Evolutionary conservation across 2,888 invertebrate species (phyloP), one percentile per base, ranked within the genome.

Genomic region (Adelognathus sp.): DNA sequence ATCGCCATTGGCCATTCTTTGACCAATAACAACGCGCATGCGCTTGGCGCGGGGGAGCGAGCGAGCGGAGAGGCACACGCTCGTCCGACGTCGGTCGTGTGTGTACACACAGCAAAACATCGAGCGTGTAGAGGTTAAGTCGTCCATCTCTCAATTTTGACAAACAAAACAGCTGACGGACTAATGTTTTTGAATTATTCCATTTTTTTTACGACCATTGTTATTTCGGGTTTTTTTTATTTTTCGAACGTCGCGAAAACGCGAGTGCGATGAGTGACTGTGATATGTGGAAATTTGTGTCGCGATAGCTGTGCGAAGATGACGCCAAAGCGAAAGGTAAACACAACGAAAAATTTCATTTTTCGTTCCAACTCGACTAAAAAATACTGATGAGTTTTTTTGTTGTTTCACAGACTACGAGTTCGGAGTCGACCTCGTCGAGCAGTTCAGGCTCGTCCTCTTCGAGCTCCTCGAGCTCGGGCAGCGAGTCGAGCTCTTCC

Each of bases 241-340:
- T 46, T 61, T 63, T 56, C 46, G 31, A 67, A 67, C 36, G 14
- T 39, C 29, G 50, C 33, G 61, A 60, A 44, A 61, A n/a, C 52
- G 7, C 14, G 16, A 46, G 46, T 50, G 69, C 44, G 29, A 74
- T 81, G 76, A 54, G 14, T 36, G 67, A 75, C 67, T 54, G 80
- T 73, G 79, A 52, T 60, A 33, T 71, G n/a, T 76, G 63, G 24
- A 44, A 73, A 75, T 64, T 72, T 54, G 66, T 70, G 67, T 54
- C 16, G 33, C 56, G 81, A 71, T 80, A 81, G 72, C 74, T 76
- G 39, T 9, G 63, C 63, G 77, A 87, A 81, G 78, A 90, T 90
- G 90, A 90, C 90, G 71, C 90, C 90, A 6, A 90, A 90, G 84
- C 88, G 90, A 76, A 90, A 90, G 86, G 90, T 88, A 86, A 63